Base-by-base conservation (phyloP, 2,113 vertebrate species). In the Sapajus apella region DNA sequence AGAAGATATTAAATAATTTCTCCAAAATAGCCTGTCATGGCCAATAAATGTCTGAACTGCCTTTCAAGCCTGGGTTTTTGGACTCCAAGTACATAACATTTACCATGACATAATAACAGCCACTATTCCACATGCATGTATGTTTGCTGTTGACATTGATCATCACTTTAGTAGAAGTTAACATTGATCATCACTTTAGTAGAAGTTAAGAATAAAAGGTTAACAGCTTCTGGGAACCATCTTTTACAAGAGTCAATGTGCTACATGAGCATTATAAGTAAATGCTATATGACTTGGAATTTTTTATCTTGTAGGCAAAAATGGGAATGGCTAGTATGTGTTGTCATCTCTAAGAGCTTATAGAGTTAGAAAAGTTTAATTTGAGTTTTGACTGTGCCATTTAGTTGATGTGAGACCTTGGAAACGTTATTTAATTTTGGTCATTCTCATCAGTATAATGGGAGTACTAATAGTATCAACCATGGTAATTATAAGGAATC, bases 321-420 rank as follows among this genome's bases (percentile, higher is more conserved):
- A 50, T 37, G 21, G n/a, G 23, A 68, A 68, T 40, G 40, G 20
- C 23, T 94, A 13, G 56, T 83, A 68, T 2, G 45, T 43, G 32
- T 10, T 91, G 64, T 80, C 89, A 50, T 87, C 20, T 23, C 52
- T 81, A 85, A 50, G 2, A 72, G 8, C 18, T 11, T 77, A 2
- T 45, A 77, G n/a, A 86, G 77, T 81, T 72, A 77, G 77, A 87
- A 81, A 96, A 84, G 55, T 88, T 77, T 45, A 56, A 90, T 93
- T 87, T 87, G 55, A 81, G 25, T 82, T 32, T 50, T 95, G 66
- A 47, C 0, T 61, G 3, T 61, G n/a, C 23, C 25, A 68, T 87
- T 94, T 58, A 88, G 50, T 47, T 83, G 5, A 61, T 79, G 21
- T 80, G 52, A 87, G 47, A 76, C 75, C 70, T 88, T 70, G 43